Evolutionary conservation across 2,113 vertebrate species (phyloP).

Genomic region (Monopterus albus): DNA sequence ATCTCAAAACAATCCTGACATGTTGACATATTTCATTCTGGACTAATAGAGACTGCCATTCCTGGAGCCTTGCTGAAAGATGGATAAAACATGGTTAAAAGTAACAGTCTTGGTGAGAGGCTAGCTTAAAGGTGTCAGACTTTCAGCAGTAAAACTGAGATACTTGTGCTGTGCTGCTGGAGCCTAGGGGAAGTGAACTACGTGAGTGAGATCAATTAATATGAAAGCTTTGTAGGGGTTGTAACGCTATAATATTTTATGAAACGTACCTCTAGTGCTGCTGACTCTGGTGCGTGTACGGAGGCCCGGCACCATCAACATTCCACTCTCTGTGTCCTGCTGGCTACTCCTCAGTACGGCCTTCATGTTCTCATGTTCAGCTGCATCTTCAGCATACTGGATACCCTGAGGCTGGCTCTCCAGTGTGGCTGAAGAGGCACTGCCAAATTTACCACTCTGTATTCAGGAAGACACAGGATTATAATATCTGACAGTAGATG

Average conservation of each 20-base stretch:
- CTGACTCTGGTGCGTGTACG: slow-evolving; percentile 88
- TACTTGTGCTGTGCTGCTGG: not conserved
- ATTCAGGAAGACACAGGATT: not conserved
- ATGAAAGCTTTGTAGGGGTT: not conserved
- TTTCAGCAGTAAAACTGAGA: too few species aligned
- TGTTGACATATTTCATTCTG: too few species aligned
- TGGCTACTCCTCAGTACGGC: slow-evolving; percentile 89
- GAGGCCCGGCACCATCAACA: slow-evolving; percentile 81
- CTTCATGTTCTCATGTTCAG: slow-evolving; percentile 97
- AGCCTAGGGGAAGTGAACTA: too few species aligned
- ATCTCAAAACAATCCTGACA: too few species aligned
- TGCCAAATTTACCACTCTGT: slow-evolving; percentile 92
- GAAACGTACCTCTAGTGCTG: slow-evolving; percentile 81
- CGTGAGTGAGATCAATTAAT: too few species aligned
- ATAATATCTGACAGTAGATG: not conserved
- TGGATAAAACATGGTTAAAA: too few species aligned
- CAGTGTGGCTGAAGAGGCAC: slow-evolving; percentile 73
- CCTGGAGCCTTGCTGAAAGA: too few species aligned
- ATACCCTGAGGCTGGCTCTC: slow-evolving; percentile 86
- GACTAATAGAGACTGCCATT: too few species aligned
- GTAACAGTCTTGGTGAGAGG: too few species aligned
- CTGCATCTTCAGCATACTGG: slow-evolving; percentile 87
- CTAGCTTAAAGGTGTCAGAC: too few species aligned
- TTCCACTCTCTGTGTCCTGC: slow-evolving; percentile 71
- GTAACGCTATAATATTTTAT: not conserved